These are phyloP conservation scores for Spatulosminthurus flaviceps DNA, from an alignment of 2,888 invertebrate genomes.

Conservation along the genomic window DNA sequence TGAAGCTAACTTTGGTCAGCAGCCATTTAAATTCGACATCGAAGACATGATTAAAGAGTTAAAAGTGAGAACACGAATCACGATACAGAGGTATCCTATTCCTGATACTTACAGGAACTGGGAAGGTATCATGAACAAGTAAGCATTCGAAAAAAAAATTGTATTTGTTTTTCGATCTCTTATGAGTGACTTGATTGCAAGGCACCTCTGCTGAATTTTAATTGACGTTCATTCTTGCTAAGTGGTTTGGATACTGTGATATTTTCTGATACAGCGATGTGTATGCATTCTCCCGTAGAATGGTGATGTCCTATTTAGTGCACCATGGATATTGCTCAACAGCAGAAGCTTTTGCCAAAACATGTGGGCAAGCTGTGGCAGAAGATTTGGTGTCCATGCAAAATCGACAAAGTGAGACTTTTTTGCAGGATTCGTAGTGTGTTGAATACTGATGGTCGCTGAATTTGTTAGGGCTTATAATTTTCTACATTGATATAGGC, in stretches of 20 bases:
- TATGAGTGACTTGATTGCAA: no score
- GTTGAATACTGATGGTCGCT: no score
- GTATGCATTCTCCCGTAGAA: slow-evolving; percentile 72
- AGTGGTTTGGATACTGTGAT: no score
- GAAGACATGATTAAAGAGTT: slow-evolving; percentile 96
- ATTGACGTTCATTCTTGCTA: no score
- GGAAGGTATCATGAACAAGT: slow-evolving; percentile 93
- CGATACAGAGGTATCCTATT: slow-evolving; percentile 88
- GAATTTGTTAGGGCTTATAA: no score
- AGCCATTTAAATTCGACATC: slow-evolving; percentile 97
- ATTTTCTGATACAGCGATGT: no score
- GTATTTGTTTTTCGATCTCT: no score
- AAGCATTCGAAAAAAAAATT: no score
- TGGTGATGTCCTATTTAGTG: slow-evolving; percentile 96
- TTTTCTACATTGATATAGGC: no score
- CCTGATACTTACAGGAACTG: slow-evolving; percentile 88
- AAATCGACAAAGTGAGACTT: slow-evolving; percentile 88
- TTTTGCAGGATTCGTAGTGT: neutral
- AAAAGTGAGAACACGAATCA: slow-evolving; percentile 80
- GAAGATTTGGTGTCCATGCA: slow-evolving; percentile 94
- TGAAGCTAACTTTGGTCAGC: slow-evolving; percentile 98
- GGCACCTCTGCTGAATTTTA: no score
- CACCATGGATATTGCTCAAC: slow-evolving; percentile 98
- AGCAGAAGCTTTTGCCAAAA: slow-evolving; percentile 92
- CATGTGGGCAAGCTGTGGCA: slow-evolving; percentile 87